phyloP scores from a whole-genome alignment of 2,888 invertebrate genomes.

The Arenicola marina region DNA sequence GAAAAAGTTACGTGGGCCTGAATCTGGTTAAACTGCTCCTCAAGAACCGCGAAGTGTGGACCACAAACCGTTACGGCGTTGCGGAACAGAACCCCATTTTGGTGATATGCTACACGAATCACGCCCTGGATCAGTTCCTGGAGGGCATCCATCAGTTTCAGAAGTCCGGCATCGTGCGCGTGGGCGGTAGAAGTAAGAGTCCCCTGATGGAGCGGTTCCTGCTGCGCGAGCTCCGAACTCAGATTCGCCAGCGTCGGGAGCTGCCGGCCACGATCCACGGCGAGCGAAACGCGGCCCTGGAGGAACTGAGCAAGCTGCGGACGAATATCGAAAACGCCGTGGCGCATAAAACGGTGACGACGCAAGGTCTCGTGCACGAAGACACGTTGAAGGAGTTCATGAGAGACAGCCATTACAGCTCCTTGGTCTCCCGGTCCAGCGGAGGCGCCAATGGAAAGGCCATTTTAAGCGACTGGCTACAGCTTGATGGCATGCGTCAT shows the following conservation, averaged over 20 bases:
- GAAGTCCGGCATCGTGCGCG: conserved; percentile 43
- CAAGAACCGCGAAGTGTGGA: conserved; percentile 62
- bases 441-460: neutral
- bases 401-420: conserved; percentile 9
- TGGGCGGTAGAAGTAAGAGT: conserved; percentile 47
- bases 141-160: conserved; percentile 63
- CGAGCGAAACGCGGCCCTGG: neutral
- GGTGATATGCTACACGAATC: conserved; percentile 82
- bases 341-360: conserved; percentile 28
- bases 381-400: conserved; percentile 31
- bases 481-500: neutral
- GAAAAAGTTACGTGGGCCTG: conserved; percentile 42
- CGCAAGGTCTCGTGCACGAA: conserved; percentile 42
- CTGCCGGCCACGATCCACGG: neutral
- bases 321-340: conserved; percentile 11
- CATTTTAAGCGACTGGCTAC: neutral
- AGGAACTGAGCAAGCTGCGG: conserved; percentile 20
- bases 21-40: conserved; percentile 66
- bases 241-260: neutral
- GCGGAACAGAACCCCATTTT: conserved; percentile 64
- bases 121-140: conserved; percentile 84
- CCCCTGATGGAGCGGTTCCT: conserved; percentile 39
- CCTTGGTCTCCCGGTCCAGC: neutral
- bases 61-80: neutral
- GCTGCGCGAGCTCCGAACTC: conserved; percentile 7